These are phyloP conservation scores for Idaea biselata DNA, from an alignment of 2,888 invertebrate species.

Conservation along the genomic window DNA sequence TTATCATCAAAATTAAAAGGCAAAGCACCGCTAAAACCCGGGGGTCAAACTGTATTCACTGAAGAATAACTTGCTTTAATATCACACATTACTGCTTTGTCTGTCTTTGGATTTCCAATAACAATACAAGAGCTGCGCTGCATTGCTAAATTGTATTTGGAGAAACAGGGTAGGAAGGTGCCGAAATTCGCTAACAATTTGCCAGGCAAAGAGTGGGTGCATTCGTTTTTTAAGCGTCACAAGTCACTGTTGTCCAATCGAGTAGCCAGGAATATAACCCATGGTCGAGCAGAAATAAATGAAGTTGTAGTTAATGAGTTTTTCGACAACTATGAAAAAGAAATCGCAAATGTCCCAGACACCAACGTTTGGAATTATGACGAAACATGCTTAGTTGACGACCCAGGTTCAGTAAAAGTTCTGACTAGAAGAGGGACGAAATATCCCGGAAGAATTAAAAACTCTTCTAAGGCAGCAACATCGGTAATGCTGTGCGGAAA, in stretches of 20 bases:
- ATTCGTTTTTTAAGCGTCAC: constrained; percentile 15
- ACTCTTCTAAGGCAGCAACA: constrained; percentile 19
- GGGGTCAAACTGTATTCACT: constrained; percentile 17
- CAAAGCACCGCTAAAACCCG: constrained; percentile 15
- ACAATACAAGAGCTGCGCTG: constrained; percentile 13
- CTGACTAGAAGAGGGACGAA: constrained; percentile 18
- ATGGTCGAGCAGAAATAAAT: constrained; percentile 20
- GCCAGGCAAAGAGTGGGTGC: constrained; percentile 14
- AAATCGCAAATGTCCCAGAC: constrained; percentile 15
- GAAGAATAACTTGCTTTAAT: constrained; percentile 16
- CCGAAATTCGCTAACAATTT: constrained; percentile 13
- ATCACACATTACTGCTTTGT: constrained; percentile 14
- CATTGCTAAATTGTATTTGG: constrained; percentile 15
- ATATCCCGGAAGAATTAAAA: constrained; percentile 20
- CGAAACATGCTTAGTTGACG: constrained; percentile 22
- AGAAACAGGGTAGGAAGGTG: constrained; percentile 15
- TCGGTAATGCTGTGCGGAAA: constrained; percentile 18
- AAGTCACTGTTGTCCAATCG: constrained; percentile 16
- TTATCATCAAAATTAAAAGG: constrained; percentile 12
- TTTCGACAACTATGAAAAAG: constrained; percentile 21
- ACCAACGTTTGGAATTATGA: constrained; percentile 22
- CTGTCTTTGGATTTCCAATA: constrained; percentile 16
- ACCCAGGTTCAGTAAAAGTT: constrained; percentile 20
- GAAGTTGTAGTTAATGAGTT: constrained; percentile 19
- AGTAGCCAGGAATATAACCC: constrained; percentile 20